Conservation (phyloP, 2,888 invertebrate species). For the Sepioteuthis lessoniana region DNA sequence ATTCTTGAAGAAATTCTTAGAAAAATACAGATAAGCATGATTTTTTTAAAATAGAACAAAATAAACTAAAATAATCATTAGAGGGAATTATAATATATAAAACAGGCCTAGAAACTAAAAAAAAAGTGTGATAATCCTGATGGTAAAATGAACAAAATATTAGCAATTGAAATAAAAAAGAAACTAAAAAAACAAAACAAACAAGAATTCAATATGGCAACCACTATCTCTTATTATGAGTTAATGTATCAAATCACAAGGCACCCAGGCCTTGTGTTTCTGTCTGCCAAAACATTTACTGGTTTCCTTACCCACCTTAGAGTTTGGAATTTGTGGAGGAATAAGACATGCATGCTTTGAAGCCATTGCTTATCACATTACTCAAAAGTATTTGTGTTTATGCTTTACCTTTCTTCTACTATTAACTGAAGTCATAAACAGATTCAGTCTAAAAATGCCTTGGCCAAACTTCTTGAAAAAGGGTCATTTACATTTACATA, state of each 20-base stretch:
- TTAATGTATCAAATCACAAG: background rate
- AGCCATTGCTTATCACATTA: background rate
- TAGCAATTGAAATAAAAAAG: too few species aligned
- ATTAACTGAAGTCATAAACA: background rate
- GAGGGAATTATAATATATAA: too few species aligned
- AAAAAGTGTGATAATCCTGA: too few species aligned
- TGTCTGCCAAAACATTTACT: conserved; percentile 25
- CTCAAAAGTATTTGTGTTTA: background rate
- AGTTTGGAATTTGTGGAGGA: conserved; percentile 23
- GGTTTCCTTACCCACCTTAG: background rate
- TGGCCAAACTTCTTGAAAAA: too few species aligned
- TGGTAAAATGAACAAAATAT: too few species aligned
- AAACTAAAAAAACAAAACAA: background rate
- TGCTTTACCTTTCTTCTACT: background rate
- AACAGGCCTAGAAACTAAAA: too few species aligned
- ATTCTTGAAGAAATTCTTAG: too few species aligned
- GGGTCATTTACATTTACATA: too few species aligned
- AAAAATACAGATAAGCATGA: too few species aligned
- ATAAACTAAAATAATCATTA: too few species aligned
- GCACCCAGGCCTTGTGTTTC: background rate
- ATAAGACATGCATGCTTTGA: conserved; percentile 10
- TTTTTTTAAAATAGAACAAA: too few species aligned
- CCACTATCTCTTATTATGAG: background rate
- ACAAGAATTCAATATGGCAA: background rate
- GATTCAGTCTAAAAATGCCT: too few species aligned